Conservation (phyloP, 2,888 invertebrate genomes). For the Agonopterix subpropinquella region DNA sequence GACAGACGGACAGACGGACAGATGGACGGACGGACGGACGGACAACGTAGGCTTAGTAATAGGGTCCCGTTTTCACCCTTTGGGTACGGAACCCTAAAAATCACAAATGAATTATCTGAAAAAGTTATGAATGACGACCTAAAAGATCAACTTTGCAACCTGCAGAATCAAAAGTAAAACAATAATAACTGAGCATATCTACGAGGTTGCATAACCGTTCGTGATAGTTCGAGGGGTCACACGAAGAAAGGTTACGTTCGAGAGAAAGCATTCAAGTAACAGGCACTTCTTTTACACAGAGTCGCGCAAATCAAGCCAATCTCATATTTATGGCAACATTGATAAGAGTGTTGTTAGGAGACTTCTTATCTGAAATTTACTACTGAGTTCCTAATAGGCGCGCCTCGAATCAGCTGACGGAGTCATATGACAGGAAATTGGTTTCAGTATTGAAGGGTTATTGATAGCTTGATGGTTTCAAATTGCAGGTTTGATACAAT, state of each 20-base stretch:
- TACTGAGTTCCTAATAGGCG: slow-evolving; percentile 7
- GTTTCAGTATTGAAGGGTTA: slow-evolving; percentile 8
- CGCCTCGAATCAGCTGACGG: slow-evolving; percentile 1
- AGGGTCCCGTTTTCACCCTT: no score
- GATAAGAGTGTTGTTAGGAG: no score
- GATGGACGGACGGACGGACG: no score
- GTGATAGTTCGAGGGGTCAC: slow-evolving; percentile 52
- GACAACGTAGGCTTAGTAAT: no score
- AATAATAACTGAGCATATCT: not conserved
- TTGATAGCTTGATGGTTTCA: slow-evolving; percentile 1
- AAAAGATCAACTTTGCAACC: not conserved
- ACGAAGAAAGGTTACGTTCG: slow-evolving; percentile 48
- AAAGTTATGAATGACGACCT: no score
- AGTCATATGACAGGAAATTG: slow-evolving; percentile 2
- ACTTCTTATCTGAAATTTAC: no score
- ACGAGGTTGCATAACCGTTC: slow-evolving; percentile 28
- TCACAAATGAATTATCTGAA: no score
- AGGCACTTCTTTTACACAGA: slow-evolving; percentile 4
- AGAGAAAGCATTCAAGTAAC: slow-evolving; percentile 49
- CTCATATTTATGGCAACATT: no score
- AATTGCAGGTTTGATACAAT: not conserved
- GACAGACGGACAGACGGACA: no score
- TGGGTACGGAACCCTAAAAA: no score
- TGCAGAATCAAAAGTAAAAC: not conserved
- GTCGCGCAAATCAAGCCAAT: no score